Percentiles rank a stretch among this genome's conserved stretches.
Evolutionary conservation across 1,140 invertebrate species (phyloP).

Genomic region (Phenacoccus solenopsis): DNA sequence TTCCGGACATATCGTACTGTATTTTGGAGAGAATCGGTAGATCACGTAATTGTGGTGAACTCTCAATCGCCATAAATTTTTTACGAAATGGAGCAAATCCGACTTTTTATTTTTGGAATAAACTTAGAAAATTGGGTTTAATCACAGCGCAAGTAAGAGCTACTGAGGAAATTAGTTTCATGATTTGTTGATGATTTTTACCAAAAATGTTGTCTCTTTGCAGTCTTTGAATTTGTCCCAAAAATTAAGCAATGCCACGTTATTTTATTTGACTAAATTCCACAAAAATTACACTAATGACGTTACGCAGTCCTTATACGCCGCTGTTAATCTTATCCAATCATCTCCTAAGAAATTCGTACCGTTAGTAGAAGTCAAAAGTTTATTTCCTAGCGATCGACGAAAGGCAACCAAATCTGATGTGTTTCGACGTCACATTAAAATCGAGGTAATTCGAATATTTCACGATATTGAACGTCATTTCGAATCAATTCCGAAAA

Average conservation of each 20-base stretch:
- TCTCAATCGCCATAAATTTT: conserved; percentile 50
- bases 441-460: background rate
- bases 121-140: conserved; percentile 42
- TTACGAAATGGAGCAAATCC: conserved; percentile 44
- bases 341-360: background rate
- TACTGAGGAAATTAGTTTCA: background rate
- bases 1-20: conserved; percentile 50
- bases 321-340: background rate
- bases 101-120: conserved; percentile 52
- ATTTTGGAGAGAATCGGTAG: conserved; percentile 66
- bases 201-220: background rate
- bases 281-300: background rate
- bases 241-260: background rate
- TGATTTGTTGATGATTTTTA: background rate
- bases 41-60: conserved; percentile 51
- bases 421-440: background rate
- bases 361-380: background rate
- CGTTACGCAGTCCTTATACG: background rate
- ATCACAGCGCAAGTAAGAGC: conserved; percentile 47
- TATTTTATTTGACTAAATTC: background rate
- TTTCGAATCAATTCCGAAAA: conserved; percentile 21
- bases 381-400: background rate
- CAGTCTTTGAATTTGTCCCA: background rate
- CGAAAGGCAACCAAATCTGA: background rate
- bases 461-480: background rate